A percentile compares a stretch with the other conserved stretches of the same genome.
Evolutionary conservation across 2,888 invertebrate species (phyloP).

Genomic region (Molorchus minor): DNA sequence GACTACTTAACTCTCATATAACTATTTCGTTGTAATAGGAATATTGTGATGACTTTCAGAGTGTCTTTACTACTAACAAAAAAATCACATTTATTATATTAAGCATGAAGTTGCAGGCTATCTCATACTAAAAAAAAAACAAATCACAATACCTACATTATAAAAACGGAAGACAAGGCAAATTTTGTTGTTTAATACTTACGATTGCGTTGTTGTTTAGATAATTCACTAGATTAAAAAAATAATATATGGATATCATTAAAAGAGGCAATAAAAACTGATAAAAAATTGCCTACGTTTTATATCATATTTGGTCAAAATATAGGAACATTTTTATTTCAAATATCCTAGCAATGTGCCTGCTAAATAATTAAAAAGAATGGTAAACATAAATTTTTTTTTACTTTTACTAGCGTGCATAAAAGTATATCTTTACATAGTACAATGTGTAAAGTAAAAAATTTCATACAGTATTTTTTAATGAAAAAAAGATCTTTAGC

Average conservation of each 20-base stretch:
- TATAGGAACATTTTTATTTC: slow-evolving; percentile 15
- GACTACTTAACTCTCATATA: slow-evolving; percentile 15
- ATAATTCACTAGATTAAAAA: slow-evolving; percentile 20
- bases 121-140: slow-evolving; percentile 17
- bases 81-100: slow-evolving; percentile 18
- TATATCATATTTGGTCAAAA: slow-evolving; percentile 10
- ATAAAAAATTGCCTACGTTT: slow-evolving; percentile 6
- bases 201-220: slow-evolving; percentile 3
- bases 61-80: slow-evolving; percentile 15
- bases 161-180: slow-evolving; percentile 49
- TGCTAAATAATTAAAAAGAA: too few species aligned
- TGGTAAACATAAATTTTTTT: too few species aligned
- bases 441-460: too few species aligned
- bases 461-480: too few species aligned
- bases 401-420: too few species aligned
- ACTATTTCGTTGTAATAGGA: slow-evolving; percentile 23
- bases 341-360: neutral
- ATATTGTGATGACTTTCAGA: slow-evolving; percentile 2
- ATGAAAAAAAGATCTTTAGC: too few species aligned
- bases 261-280: slow-evolving; percentile 20
- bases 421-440: too few species aligned
- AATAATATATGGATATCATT: slow-evolving; percentile 27
- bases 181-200: slow-evolving; percentile 46
- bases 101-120: slow-evolving; percentile 21
- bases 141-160: slow-evolving; percentile 19